Evolutionary conservation across 2,888 invertebrate species (phyloP), one percentile per base, ranked within the genome.

Genomic region (Myopa tessellatipennis): DNA sequence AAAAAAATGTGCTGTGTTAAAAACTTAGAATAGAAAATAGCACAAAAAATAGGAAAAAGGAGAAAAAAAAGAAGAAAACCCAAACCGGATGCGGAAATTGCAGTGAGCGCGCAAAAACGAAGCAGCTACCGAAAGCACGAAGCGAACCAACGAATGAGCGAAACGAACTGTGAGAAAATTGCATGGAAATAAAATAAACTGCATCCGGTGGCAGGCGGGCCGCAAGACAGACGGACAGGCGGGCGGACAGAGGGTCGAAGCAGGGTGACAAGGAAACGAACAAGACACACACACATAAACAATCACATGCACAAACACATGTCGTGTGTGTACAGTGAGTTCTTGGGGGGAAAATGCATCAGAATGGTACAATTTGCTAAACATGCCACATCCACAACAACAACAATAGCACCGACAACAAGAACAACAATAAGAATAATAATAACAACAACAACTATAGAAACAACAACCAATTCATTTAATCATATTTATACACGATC

Each of bases 181-280:
- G 68, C 75, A 75, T 75, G 60, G 58, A 75, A 75, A 75, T 75
- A 75, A 75, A 75, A 75, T 75, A 75, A 75, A 75, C 55, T 68
- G 45, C 75, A 58, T 75, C 75, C 75, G 75, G 40, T 45, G 40
- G 26, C 61, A 12, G 45, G 18, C 50, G 34, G 16, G 45, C 18
- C 40, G 40, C 18, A 4, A 45, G 63, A 40, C 63, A 63, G 45
- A 45, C 40, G 12, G 40, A 50, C 50, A 8, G 63, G 16, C 14
- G 45, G 36, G 14, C 18, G 36, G 61, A 61, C 26, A 38, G 60
- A 14, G 34, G 58, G 16, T n/a, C 3, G 3, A 60, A 18, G 60
- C 16, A 18, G 60, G 26, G 16, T 14, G 26, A 26, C 34, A 63
- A 12, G 34, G 4, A 18, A 12, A 63, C 0, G 4, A 5, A 63